A percentile compares a stretch with the other conserved stretches of the same genome.
Evolutionary conservation across 2,888 invertebrate genomes (phyloP).

Genomic region (Drosophila niveifrons): DNA sequence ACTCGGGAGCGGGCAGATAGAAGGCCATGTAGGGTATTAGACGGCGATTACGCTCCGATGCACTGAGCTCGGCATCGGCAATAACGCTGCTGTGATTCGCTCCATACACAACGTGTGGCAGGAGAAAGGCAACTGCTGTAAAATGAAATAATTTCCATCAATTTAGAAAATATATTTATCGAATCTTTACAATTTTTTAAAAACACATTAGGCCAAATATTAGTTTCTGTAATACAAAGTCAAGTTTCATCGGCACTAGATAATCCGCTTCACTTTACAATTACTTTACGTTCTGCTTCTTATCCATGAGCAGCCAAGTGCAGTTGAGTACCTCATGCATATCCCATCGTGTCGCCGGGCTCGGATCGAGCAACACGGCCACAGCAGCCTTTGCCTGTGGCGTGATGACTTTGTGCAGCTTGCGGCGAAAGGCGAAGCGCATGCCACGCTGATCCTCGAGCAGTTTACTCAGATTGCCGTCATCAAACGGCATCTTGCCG

Average conservation of each 20-base stretch:
- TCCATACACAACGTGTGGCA: conserved; percentile 14
- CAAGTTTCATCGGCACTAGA: not conserved
- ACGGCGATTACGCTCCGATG: conserved; percentile 89
- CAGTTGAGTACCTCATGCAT: conserved; percentile 91
- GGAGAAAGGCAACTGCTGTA: conserved; percentile 31
- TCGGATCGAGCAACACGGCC: conserved; percentile 93
- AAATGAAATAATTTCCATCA: not conserved
- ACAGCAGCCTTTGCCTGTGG: conserved; percentile 91
- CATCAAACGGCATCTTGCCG: conserved; percentile 97
- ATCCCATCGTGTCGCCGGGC: conserved; percentile 91
- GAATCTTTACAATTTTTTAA: conserved; percentile 1
- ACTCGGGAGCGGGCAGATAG: conserved; percentile 88
- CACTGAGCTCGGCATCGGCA: conserved; percentile 78
- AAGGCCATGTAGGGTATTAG: conserved; percentile 94
- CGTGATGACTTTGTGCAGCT: conserved; percentile 90
- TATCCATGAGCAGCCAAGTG: conserved; percentile 88
- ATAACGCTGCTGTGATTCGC: conserved; percentile 41
- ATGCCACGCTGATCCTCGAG: conserved; percentile 93
- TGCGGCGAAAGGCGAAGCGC: conserved; percentile 91
- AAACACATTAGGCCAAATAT: not conserved
- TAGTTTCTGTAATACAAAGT: not conserved
- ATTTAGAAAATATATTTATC: conserved; percentile 1
- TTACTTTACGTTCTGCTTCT: not conserved
- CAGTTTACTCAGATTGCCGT: conserved; percentile 92
- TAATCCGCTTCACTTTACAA: conserved; percentile 1